Base-by-base conservation (phyloP, 2,888 invertebrate species). In the Didymodactylos carnosus region DNA sequence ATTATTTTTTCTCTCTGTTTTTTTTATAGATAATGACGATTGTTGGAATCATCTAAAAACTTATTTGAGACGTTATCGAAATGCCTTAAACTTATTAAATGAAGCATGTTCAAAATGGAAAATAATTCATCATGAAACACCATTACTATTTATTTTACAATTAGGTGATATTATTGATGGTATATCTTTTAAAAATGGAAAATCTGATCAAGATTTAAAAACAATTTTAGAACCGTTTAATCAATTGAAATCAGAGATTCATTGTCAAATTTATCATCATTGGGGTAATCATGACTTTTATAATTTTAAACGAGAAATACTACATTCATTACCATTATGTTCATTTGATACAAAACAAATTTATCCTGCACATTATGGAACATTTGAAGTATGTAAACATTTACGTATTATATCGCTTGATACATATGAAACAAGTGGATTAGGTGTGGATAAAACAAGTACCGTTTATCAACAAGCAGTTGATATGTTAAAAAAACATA, bases 221-320 rank as follows among this genome's bases (percentile, higher is more conserved):
- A 6, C 4, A 5, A 10, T 62, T 11, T n/a, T 62, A 35, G 35
- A 35, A 62, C 1, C 10, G 35, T 62, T 62, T 62, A 29, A 7
- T 19, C n/a, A n/a, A n/a, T n/a, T n/a, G n/a, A 62, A 35, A n/a
- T 11, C 3, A 11, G 29, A 19, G 8, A 10, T 7, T n/a, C n/a
- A 16, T 23, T 76, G 78, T 53, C 77, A 78, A 13, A 77, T 77
- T 19, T 78, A 77, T 73, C 82, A 83, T 77, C 77, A 81, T 10
- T 79, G 81, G 76, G 84, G 84, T 40, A 84, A 84, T 77, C 84
- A 84, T 77, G 84, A 84, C 75, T 77, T 82, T n/a, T 83, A 83
- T 77, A 84, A 83, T 77, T 81, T 83, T 75, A 76, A 77, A 7
- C 77, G 81, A 14, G 72, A 78, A 69, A 76, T 78, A 69, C 77